A percentile compares a stretch with the other conserved stretches of the same genome.
phyloP scores from a whole-genome alignment of 2,797 vertebrate species.

The Selene dorsalis region DNA sequence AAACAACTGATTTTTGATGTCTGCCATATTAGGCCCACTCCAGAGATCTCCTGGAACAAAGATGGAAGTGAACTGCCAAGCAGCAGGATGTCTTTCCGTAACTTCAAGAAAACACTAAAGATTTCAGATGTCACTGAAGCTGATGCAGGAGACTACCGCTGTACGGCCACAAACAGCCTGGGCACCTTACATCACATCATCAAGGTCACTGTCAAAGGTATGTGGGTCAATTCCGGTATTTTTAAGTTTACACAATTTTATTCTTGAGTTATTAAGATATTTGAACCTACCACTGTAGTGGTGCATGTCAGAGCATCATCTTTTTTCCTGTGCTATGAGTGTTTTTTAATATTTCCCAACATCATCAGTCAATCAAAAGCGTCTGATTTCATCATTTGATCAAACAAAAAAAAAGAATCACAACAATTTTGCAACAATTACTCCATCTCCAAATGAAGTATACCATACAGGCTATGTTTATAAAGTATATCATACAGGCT shows the following conservation, averaged over 20 bases:
- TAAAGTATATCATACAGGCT: not conserved
- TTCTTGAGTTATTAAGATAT: no score
- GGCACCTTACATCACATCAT: slow-evolving; percentile 89
- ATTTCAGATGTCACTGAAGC: slow-evolving; percentile 90
- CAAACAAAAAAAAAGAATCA: no score
- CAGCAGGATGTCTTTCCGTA: slow-evolving; percentile 85
- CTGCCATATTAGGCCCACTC: slow-evolving; percentile 89
- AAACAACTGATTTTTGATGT: not conserved
- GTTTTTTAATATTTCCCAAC: no score
- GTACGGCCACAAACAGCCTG: slow-evolving; percentile 88
- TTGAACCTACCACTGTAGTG: no score
- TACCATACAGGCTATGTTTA: no score
- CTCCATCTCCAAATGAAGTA: no score
- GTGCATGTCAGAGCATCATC: no score
- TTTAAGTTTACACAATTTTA: not conserved
- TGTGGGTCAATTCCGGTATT: not conserved
- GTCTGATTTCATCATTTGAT: no score
- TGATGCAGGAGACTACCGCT: slow-evolving; percentile 92
- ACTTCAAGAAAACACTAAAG: slow-evolving; percentile 93
- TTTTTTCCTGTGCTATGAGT: no score
- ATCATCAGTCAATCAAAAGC: no score
- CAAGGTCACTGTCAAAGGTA: slow-evolving; percentile 95
- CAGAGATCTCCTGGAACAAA: slow-evolving; percentile 92
- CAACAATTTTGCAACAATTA: no score
- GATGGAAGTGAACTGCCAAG: slow-evolving; percentile 88